phyloP scores from a whole-genome alignment of 2,113 vertebrate species.

The Spilogale gracilis region DNA sequence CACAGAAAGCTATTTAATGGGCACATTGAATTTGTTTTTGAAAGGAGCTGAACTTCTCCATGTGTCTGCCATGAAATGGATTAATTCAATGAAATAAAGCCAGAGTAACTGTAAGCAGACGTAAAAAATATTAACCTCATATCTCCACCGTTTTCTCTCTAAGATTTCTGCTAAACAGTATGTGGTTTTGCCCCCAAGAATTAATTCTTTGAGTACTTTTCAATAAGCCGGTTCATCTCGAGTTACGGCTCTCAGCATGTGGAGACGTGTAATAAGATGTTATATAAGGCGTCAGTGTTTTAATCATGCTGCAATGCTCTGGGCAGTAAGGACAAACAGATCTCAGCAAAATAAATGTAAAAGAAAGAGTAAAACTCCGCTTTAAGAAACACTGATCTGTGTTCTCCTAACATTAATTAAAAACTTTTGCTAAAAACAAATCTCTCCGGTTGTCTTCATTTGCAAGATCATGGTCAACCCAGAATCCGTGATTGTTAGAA shows the following conservation, averaged over 20 bases:
- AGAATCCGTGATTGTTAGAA: background rate
- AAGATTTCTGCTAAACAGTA: conserved; percentile 34
- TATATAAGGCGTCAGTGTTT: background rate
- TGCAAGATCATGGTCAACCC: background rate
- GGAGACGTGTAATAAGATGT: background rate
- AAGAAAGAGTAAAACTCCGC: background rate
- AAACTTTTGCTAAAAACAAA: conserved; percentile 38
- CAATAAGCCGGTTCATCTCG: background rate
- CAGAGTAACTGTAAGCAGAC: conserved; percentile 28
- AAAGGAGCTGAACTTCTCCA: conserved; percentile 57
- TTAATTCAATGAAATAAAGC: conserved; percentile 63
- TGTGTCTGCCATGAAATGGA: conserved; percentile 48
- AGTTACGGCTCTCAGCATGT: background rate
- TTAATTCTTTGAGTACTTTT: conserved; percentile 56
- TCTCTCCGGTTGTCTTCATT: background rate
- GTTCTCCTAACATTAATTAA: conserved; percentile 17
- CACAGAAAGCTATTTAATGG: conserved; percentile 46
- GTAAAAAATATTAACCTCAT: conserved; percentile 43
- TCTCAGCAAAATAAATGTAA: conserved; percentile 5
- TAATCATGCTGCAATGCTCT: background rate
- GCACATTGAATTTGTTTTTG: conserved; percentile 16
- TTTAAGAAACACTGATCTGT: background rate
- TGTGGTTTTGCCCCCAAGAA: conserved; percentile 40
- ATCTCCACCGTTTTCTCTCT: conserved; percentile 10
- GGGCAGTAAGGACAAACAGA: background rate